phyloP scores from a whole-genome alignment of 2,113 vertebrate species.

The Paraplagusia blochii region DNA sequence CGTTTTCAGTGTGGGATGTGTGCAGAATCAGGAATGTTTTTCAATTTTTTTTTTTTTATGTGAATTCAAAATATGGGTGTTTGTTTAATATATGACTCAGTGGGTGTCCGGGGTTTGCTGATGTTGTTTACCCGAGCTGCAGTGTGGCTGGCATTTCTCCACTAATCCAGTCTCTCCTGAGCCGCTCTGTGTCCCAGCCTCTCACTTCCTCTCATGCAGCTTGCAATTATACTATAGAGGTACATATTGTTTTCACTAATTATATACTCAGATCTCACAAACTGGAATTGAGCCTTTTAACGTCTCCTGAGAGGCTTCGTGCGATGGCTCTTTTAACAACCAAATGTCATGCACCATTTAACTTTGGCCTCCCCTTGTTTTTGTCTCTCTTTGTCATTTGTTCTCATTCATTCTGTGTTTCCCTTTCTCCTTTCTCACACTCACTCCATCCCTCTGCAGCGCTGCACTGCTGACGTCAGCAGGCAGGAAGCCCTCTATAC shows the following conservation, averaged over 20 bases:
- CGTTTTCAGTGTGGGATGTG: conserved; percentile 15
- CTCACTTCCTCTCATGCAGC: conserved; percentile 48
- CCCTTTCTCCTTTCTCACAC: conserved; percentile 18
- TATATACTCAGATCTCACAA: conserved; percentile 25
- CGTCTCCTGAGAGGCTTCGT: conserved; percentile 37
- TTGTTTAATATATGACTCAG: conserved; percentile 39
- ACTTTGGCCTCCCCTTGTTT: conserved; percentile 18
- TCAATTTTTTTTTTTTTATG: conserved; percentile 5
- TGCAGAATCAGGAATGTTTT: background rate
- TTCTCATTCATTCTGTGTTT: conserved; percentile 12
- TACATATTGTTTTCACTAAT: conserved; percentile 9
- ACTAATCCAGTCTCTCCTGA: conserved; percentile 70
- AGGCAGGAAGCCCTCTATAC: conserved; percentile 78
- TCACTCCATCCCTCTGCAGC: conserved; percentile 67
- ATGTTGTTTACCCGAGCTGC: conserved; percentile 65
- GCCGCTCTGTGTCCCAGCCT: conserved; percentile 57
- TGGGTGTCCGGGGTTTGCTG: conserved; percentile 58
- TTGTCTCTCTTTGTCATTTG: conserved; percentile 24
- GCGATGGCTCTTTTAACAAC: conserved; percentile 33
- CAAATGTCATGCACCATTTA: conserved; percentile 30
- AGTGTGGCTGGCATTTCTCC: conserved; percentile 62
- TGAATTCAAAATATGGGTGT: conserved; percentile 8
- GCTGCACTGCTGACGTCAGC: conserved; percentile 73
- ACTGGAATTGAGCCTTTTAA: conserved; percentile 54
- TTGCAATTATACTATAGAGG: conserved; percentile 49